phyloP scores from a whole-genome alignment of 1,140 invertebrate species.

The Homalodisca vitripennis region DNA sequence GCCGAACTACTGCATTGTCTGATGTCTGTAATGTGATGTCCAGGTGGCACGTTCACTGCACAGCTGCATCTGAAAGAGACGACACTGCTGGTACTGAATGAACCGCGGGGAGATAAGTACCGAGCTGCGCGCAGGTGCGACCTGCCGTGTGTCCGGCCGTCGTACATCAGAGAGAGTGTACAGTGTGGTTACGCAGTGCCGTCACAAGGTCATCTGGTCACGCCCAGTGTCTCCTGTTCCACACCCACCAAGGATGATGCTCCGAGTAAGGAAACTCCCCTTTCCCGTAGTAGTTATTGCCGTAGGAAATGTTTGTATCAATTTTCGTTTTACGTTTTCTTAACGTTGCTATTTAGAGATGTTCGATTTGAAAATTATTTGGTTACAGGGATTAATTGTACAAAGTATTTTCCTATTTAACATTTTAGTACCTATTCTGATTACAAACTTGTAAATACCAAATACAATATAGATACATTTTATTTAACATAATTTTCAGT shows the following conservation, averaged over 20 bases:
- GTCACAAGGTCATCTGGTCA: conserved; percentile 62
- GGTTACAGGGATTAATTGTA: no score
- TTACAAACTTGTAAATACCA: no score
- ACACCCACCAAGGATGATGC: conserved; percentile 53
- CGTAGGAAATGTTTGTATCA: neutral
- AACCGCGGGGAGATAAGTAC: conserved; percentile 74
- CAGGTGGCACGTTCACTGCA: conserved; percentile 38
- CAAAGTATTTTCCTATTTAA: no score
- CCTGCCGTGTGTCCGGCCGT: conserved; percentile 66
- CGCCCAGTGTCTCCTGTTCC: conserved; percentile 53
- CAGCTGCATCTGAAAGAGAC: conserved; percentile 55
- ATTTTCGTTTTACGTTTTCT: neutral
- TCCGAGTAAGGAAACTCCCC: conserved; percentile 37
- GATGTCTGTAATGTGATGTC: neutral
- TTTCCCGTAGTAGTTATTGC: neutral
- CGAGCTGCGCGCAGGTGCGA: conserved; percentile 72
- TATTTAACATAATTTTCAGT: no score
- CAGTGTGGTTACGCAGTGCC: conserved; percentile 70
- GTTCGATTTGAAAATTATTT: no score
- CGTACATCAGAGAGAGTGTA: conserved; percentile 79
- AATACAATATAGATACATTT: no score
- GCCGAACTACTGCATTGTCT: no score
- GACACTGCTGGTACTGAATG: conserved; percentile 53
- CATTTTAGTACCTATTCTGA: no score
- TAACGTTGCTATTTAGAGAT: no score